A percentile compares a stretch with the other conserved stretches of the same genome.
These are phyloP conservation scores for Copidosoma aretas DNA, from an alignment of 2,888 invertebrate genomes.

Conservation along the genomic window DNA sequence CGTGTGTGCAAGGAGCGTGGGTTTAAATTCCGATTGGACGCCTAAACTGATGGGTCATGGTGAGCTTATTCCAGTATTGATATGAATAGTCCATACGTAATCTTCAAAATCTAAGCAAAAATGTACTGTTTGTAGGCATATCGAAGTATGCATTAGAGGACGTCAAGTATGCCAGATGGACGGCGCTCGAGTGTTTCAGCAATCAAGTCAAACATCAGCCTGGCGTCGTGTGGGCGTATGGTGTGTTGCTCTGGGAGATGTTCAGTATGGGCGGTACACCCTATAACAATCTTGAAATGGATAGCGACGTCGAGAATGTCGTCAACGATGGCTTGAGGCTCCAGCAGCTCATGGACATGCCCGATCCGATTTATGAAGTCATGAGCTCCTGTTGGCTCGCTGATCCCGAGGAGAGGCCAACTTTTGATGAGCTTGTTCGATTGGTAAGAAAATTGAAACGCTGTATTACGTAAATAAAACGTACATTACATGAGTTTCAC, in stretches of 20 bases:
- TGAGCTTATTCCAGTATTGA: not conserved
- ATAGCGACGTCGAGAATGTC: constrained; percentile 64
- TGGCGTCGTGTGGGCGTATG: constrained; percentile 85
- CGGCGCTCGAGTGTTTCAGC: constrained; percentile 78
- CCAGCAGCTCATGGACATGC: constrained; percentile 76
- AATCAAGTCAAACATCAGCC: constrained; percentile 73
- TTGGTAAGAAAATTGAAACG: constrained; percentile 49
- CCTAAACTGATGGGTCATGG: constrained; percentile 79
- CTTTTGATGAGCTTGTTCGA: constrained; percentile 70
- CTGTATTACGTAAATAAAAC: too few species aligned
- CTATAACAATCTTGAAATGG: constrained; percentile 73
- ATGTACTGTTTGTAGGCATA: constrained; percentile 62
- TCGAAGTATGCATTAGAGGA: constrained; percentile 73
- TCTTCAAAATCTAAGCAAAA: not conserved
- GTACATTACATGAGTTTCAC: too few species aligned
- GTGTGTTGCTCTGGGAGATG: constrained; percentile 83
- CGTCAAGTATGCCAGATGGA: constrained; percentile 80
- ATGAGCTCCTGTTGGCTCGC: constrained; percentile 85
- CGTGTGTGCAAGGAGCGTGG: constrained; percentile 76
- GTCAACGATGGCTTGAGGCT: constrained; percentile 76
- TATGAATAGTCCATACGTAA: not conserved
- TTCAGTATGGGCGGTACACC: constrained; percentile 81
- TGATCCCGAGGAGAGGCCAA: constrained; percentile 80
- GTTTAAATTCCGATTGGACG: constrained; percentile 70
- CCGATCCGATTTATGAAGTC: constrained; percentile 81